phyloP scores from a whole-genome alignment of 2,797 vertebrate genomes.

The Parotocinclus haroldoi region DNA sequence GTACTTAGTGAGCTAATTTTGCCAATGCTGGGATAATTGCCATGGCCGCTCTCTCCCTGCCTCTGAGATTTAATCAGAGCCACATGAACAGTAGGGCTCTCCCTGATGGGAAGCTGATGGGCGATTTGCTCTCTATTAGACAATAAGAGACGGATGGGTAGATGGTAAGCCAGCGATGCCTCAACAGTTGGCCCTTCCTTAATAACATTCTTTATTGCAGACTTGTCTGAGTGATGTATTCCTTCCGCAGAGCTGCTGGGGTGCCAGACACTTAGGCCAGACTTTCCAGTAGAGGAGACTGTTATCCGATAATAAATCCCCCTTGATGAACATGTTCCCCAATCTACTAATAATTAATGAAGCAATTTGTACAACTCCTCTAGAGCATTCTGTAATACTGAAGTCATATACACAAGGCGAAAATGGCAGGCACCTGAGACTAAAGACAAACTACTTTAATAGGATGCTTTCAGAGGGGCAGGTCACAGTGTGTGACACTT shows the following conservation, averaged over 20 bases:
- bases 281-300: constrained; percentile 28
- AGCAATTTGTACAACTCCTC: constrained; percentile 34
- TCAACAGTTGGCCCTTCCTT: constrained; percentile 41
- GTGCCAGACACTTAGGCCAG: constrained; percentile 31
- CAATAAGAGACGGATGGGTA: constrained; percentile 41
- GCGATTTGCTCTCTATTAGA: constrained; percentile 64
- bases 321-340: constrained; percentile 31
- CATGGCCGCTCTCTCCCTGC: constrained; percentile 22
- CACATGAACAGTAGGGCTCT: constrained; percentile 41
- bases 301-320: constrained; percentile 42
- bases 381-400: constrained; percentile 12
- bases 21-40: constrained; percentile 27
- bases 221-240: constrained; percentile 41
- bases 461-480: background rate
- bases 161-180: constrained; percentile 25
- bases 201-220: constrained; percentile 45
- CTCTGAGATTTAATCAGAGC: constrained; percentile 28
- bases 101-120: constrained; percentile 57
- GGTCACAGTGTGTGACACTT: constrained; percentile 7
- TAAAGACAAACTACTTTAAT: constrained; percentile 29
- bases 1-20: constrained; percentile 41
- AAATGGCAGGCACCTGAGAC: constrained; percentile 19
- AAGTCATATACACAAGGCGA: constrained; percentile 13
- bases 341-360: constrained; percentile 42
- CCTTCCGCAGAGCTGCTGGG: constrained; percentile 27